Percentiles rank a stretch among this genome's conserved stretches.
Evolutionary conservation across 2,888 invertebrate genomes (phyloP).

Genomic region (Philereme vetulata): DNA sequence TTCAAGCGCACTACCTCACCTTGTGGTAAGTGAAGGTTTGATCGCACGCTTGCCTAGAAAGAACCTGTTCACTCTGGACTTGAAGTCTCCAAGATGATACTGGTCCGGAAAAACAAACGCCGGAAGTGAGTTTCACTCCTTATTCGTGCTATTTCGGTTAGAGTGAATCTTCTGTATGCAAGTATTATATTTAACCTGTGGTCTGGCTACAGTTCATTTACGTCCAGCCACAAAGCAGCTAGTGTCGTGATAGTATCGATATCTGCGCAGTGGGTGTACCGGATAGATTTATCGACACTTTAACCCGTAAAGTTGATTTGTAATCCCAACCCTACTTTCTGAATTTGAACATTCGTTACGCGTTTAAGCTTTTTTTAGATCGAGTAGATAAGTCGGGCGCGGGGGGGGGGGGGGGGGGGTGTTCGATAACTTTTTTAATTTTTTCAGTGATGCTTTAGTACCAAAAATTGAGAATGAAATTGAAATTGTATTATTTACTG

Average conservation of each 20-base stretch:
- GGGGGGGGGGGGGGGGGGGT: no score
- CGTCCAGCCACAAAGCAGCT: slow-evolving; percentile 61
- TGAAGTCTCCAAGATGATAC: no score
- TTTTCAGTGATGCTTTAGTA: slow-evolving; percentile 9
- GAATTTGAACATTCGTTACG: slow-evolving; percentile 45
- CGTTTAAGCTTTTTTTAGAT: slow-evolving; percentile 34
- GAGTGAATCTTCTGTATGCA: slow-evolving; percentile 1
- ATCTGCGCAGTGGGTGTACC: slow-evolving; percentile 66
- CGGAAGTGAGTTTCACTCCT: no score
- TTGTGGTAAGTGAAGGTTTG: no score
- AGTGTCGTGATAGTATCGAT: slow-evolving; percentile 65
- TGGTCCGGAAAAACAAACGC: no score
- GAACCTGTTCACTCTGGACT: no score
- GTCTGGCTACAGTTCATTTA: slow-evolving; percentile 63
- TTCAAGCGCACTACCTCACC: no score
- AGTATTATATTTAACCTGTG: slow-evolving; percentile 7
- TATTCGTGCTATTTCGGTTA: background rate
- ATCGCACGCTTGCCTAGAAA: no score
- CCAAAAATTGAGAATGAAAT: background rate
- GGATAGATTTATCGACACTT: slow-evolving; percentile 71
- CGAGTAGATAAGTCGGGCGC: slow-evolving; percentile 26
- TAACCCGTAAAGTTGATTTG: slow-evolving; percentile 74
- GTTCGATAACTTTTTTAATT: slow-evolving; percentile 19
- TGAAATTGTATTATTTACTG: no score
- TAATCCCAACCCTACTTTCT: slow-evolving; percentile 56